Evolutionary conservation across 2,113 vertebrate genomes (phyloP).

Genomic region (Solea senegalensis): DNA sequence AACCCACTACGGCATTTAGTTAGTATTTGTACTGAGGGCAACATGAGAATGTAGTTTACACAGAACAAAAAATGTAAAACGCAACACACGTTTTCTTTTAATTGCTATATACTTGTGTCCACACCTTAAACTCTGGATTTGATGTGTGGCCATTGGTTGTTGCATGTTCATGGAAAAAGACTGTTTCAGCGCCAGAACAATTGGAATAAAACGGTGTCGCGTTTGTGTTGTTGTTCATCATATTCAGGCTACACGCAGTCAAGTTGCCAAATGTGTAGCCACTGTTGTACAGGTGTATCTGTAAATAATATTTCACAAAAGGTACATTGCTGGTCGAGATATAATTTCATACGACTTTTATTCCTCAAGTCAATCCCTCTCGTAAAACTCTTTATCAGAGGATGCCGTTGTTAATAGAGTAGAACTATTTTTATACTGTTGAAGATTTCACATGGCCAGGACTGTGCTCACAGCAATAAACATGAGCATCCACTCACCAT

Average conservation of each 20-base stretch:
- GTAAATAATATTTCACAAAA: slow-evolving; percentile 68
- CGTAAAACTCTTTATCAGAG: slow-evolving; percentile 21
- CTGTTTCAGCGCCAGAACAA: not conserved
- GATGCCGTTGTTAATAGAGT: slow-evolving; percentile 30
- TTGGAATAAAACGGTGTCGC: not conserved
- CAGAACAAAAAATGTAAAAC: not conserved
- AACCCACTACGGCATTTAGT: slow-evolving; percentile 29
- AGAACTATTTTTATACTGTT: slow-evolving; percentile 49
- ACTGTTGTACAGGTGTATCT: slow-evolving; percentile 66
- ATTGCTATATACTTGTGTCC: not conserved
- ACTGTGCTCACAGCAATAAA: slow-evolving; percentile 25
- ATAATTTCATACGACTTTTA: slow-evolving; percentile 29
- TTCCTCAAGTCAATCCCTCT: slow-evolving; percentile 8
- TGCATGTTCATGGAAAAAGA: not conserved
- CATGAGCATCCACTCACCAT: not conserved
- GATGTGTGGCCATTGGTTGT: too few species aligned
- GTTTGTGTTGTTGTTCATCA: not conserved
- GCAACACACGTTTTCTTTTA: not conserved
- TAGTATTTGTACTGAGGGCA: slow-evolving; percentile 40
- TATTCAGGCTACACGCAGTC: slow-evolving; percentile 23
- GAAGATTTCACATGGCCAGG: slow-evolving; percentile 24
- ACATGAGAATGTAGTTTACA: slow-evolving; percentile 40
- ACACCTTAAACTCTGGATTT: too few species aligned
- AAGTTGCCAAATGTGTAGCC: too few species aligned
- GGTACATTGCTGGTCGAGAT: slow-evolving; percentile 31